Evolutionary conservation across 2,113 vertebrate genomes (phyloP), one percentile per base, ranked within the genome.

Genomic region (Narcine bancroftii): DNA sequence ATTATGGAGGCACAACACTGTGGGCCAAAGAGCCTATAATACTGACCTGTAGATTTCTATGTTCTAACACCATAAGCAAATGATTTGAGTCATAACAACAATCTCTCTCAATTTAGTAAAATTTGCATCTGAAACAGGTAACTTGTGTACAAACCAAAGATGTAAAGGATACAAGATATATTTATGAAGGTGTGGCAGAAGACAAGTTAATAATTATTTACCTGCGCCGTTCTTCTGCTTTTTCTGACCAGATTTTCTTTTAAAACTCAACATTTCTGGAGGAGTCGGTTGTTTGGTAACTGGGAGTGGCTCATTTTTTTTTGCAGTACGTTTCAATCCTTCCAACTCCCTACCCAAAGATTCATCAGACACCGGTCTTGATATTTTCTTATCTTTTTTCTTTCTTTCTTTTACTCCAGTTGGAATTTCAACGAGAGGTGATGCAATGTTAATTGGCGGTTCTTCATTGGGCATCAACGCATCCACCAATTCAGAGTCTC

Each of bases 381-480:
- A 13, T 15, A 95, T 95, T 93, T 98, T 99, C 94, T 98, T 99
- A 93, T 98, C 97, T 94, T 98, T 98, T 95, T 98, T 99, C 96
- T 97, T 99, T 72, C 98, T 95, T 93, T 99, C 98, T 93, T 97
- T 94, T 77, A 98, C 9, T 36, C 94, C 94, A 7, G 94, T 53
- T 15, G 97, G 72, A 15, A 95, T 94, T 93, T 98, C 98, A 0
- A 94, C 0, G 53, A 93, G 89, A 0, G 93, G 94, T 33, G 95
- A 10, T 63, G 96, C 94, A 93, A 94, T 89, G 19, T 95, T 89
- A 87, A 93, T 0, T 7, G 95, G 92, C 0, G 95, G 97, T 47
- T 97, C 96, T 42, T 98, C 97, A 17, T 97, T 96, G 2, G 96
- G 92, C 91, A 94, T 93, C 92, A 96, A 93, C 77, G 95, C 96